Evolutionary conservation across 2,113 vertebrate genomes (phyloP), one percentile per base, ranked within the genome.

Genomic region (Grammomys surdaster): DNA sequence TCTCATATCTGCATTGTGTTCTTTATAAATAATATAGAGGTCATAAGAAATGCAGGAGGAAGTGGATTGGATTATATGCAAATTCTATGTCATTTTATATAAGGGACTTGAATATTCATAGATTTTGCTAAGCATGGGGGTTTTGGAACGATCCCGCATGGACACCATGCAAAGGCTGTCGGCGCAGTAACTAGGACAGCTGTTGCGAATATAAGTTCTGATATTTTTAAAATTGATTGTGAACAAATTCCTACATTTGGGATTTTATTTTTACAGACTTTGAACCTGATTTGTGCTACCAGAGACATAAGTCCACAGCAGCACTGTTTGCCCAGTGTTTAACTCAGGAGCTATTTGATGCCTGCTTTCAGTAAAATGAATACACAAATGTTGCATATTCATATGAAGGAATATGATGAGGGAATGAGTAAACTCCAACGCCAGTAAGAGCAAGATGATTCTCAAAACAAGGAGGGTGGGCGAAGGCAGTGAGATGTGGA

Each of bases 401-500:
- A 13, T 56, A 22, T 54, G 10, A 46, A 48, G 7, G 10, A 77
- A 33, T 90, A 24, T 70, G n/a, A 31, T 2, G n/a, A 72, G 11
- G 86, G 43, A 87, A 51, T 80, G 17, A 73, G 28, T 69, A 54
- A 33, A 67, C 31, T 89, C 48, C 13, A 80, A 5, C 5, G 10
- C 51, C 33, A 72, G 5, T 85, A 48, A 73, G 26, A 82, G 11
- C 43, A 24, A 75, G 48, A 20, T 63, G 40, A 93, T 72, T 91
- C 31, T 77, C 13, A 46, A 19, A 43, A 54, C 36, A 73, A 56
- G 56, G 63, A 80, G 77, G 40, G 58, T 76, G 58, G 48, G 11
- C 60, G 24, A 92, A 92, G 76, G 26, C 93, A 95, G 43, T 65
- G 67, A 93, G n/a, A 36, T 65, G 51, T 24, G 82, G 88, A 93